Evolutionary conservation across 2,113 vertebrate species (phyloP), one percentile per base, ranked within the genome.

Genomic region (Nothocercus nigrocapillus): DNA sequence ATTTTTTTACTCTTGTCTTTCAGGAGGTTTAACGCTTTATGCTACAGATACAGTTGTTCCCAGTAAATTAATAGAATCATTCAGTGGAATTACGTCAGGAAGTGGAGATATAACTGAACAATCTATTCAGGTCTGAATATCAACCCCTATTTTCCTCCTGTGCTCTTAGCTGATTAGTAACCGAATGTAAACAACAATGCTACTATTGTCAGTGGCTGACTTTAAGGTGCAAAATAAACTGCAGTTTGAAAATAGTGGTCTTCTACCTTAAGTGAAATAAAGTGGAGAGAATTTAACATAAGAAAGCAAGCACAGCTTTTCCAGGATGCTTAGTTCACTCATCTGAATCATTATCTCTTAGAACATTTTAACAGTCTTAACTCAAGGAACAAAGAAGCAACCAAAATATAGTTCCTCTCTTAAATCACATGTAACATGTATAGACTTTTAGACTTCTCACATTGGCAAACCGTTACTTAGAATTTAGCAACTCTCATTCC

Each of bases 101-200:
- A 97, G 93, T 28, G 97, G 98, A 44, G 85, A 56, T 90, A 72
- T 91, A 22, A 92, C 73, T 62, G 75, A 97, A 47, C 96, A 98
- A 59, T 93, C 97, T 72, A 49, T 98, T 91, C 98, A 98, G 97
- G 97, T 98, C 28, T 74, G 85, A 42, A 72, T 90, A 74, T 64
- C 47, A 21, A 53, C 45, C 61, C 63, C 36, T 38, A 5, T 72
- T 86, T 75, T 85, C 82, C 63, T 85, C 13, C 70, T 51, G 42
- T 21, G 25, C 8, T 45, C 63, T 74, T 49, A 51, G 17, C 12
- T 36, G 49, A 49, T 32, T 25, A 72, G 25, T 72, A 90, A 36
- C 32, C 64, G 17, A 72, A 36, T 78, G 4, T 72, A 58, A 67
- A 11, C 24, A 47, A 7, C 34, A 64, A 70, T 32, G 28, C 67